Conservation (phyloP, 2,888 invertebrate genomes). For the Ligdia adustata region DNA sequence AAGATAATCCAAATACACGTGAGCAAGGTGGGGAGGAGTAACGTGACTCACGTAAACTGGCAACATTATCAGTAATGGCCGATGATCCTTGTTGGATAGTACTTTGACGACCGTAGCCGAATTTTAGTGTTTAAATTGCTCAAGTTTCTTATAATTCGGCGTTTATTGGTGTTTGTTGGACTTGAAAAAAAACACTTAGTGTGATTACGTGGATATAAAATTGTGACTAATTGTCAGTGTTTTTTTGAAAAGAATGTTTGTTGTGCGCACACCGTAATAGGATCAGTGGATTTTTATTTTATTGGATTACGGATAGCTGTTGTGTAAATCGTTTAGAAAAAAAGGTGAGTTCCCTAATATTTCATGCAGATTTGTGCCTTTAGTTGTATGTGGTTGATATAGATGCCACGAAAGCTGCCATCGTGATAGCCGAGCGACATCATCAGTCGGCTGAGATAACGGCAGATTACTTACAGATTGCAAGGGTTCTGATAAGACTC, state of each 20-base stretch:
- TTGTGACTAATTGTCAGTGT: slow-evolving; percentile 67
- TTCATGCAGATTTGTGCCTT: slow-evolving; percentile 10
- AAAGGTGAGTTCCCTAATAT: slow-evolving; percentile 71
- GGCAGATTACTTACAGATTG: slow-evolving; percentile 73
- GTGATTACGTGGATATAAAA: slow-evolving; percentile 62
- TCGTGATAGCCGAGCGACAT: slow-evolving; percentile 58
- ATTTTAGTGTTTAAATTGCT: slow-evolving; percentile 68
- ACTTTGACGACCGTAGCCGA: slow-evolving; percentile 64
- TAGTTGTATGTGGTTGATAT: slow-evolving; percentile 29
- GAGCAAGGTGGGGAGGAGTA: slow-evolving; percentile 54
- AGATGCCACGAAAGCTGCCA: slow-evolving; percentile 68
- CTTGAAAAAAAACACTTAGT: slow-evolving; percentile 53
- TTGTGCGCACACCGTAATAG: slow-evolving; percentile 77
- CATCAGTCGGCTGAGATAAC: slow-evolving; percentile 66
- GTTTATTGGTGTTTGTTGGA: slow-evolving; percentile 59
- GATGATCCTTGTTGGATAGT: slow-evolving; percentile 70
- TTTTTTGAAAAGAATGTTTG: slow-evolving; percentile 69
- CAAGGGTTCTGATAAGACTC: slow-evolving; percentile 75
- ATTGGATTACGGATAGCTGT: slow-evolving; percentile 80
- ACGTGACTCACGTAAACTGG: slow-evolving; percentile 64
- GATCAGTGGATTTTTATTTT: slow-evolving; percentile 75
- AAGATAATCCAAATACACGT: slow-evolving; percentile 59
- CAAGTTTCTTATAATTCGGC: slow-evolving; percentile 69
- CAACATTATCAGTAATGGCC: slow-evolving; percentile 79
- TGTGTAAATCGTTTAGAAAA: slow-evolving; percentile 65